Base-by-base conservation (phyloP, 2,888 invertebrate genomes). In the Drosophila rellima region DNA sequence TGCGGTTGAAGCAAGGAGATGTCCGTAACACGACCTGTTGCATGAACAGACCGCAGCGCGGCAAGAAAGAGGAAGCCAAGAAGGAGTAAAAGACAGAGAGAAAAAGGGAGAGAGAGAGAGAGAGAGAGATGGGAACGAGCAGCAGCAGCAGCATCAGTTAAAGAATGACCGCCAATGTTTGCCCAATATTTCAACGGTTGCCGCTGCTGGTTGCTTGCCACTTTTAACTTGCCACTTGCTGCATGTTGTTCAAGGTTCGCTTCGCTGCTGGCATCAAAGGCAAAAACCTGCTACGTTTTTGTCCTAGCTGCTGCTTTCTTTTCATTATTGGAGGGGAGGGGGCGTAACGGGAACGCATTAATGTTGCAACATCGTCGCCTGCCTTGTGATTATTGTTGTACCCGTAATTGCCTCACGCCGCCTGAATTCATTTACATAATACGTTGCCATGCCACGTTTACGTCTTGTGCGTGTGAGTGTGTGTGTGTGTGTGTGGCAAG, bases 361-460 rank as follows among this genome's bases (percentile, higher is more conserved):
- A 62, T 48, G 51, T 45, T 63, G 74, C 74, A 70, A 20, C 69
- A 39, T 29, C 20, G 44, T 23, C 26, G 50, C 39, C 18, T 50
- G 42, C 69, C 61, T 39, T 57, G 54, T 61, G 74, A 78, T 75
- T 74, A 76, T 78, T 78, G 59, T 65, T 65, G 51, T 54, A 63
- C 35, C n/a, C 45, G 55, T 76, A 78, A 76, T 78, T 78, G 70
- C 55, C 78, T 51, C 60, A 62, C 37, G 45, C 55, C 31, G 61
- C 39, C 74, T 60, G 78, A 68, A 73, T 68, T 73, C 74, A 74
- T 74, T 74, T 77, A 47, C 77, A 71, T 63, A 78, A 73, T n/a
- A n/a, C n/a, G 78, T 73, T 73, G 57, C 31, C 40, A 37, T 8
- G 33, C 18, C 45, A 47, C 18, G 40, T 13, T 29, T 31, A 13